These are phyloP conservation scores for Drosophila koepferae DNA, from an alignment of 2,888 invertebrate genomes.

Conservation along the genomic window DNA sequence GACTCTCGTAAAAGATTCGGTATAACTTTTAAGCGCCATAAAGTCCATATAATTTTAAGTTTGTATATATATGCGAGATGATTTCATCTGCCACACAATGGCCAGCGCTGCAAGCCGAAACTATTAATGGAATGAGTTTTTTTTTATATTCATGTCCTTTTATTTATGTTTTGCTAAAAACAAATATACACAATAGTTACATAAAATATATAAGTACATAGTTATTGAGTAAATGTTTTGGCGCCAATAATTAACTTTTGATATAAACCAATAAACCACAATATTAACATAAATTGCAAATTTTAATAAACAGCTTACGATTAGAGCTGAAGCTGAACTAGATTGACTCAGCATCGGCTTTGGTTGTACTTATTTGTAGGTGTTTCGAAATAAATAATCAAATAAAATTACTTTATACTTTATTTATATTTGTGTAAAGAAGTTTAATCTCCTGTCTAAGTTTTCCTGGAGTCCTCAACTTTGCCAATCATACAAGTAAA, in stretches of 20 bases:
- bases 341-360: not conserved
- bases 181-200: not conserved
- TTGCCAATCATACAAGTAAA: not conserved
- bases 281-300: not conserved
- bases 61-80: constrained; percentile 18
- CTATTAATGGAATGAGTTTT: not conserved
- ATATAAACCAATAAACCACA: not conserved
- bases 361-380: not conserved
- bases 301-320: not conserved
- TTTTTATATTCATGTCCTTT: not conserved
- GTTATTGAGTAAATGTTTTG: not conserved
- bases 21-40: constrained; percentile 51
- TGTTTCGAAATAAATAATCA: not conserved
- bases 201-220: too few species aligned
- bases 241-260: not conserved
- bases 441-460: not conserved
- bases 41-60: constrained; percentile 30
- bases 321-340: not conserved
- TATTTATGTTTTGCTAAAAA: not conserved
- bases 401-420: not conserved
- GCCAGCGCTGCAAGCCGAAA: not conserved
- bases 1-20: constrained; percentile 44
- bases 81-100: constrained; percentile 22
- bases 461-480: not conserved
- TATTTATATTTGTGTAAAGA: not conserved